phyloP scores from a whole-genome alignment of 1,140 invertebrate species.

The Spodoptera frugiperda region DNA sequence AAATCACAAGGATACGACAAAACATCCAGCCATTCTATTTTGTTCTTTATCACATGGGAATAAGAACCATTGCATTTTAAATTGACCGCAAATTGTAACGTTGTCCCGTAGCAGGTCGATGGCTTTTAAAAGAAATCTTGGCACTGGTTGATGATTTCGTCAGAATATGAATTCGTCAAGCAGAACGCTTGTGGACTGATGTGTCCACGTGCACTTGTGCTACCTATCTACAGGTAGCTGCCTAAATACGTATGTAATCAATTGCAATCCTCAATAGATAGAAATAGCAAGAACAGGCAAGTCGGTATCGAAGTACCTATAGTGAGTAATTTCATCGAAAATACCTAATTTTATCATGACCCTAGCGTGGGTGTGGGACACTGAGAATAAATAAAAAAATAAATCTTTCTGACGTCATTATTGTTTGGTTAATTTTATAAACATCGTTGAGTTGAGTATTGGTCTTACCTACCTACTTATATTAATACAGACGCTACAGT shows the following conservation, averaged over 20 bases:
- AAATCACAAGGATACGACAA: background rate
- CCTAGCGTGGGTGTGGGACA: too few species aligned
- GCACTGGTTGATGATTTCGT: constrained; percentile 78
- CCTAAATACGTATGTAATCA: background rate
- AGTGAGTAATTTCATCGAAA: too few species aligned
- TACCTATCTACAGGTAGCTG: constrained; percentile 9
- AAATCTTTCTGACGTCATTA: background rate
- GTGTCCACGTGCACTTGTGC: constrained; percentile 45
- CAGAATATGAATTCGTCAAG: constrained; percentile 80
- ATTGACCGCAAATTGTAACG: constrained; percentile 47
- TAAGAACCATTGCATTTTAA: constrained; percentile 30
- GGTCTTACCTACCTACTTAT: too few species aligned
- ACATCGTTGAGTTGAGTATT: background rate
- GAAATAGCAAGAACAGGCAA: too few species aligned
- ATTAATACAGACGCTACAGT: constrained; percentile 10
- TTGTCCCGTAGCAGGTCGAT: constrained; percentile 72
- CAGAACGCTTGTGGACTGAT: constrained; percentile 58
- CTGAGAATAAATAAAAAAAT: background rate
- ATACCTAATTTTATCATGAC: too few species aligned
- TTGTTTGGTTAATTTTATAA: background rate
- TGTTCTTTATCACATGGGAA: constrained; percentile 48
- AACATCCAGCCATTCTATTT: constrained; percentile 37
- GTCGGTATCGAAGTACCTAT: too few species aligned
- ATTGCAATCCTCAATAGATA: too few species aligned
- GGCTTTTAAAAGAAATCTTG: constrained; percentile 82